Base-by-base conservation (phyloP, 2,888 invertebrate genomes). In the Phlogophora meticulosa region DNA sequence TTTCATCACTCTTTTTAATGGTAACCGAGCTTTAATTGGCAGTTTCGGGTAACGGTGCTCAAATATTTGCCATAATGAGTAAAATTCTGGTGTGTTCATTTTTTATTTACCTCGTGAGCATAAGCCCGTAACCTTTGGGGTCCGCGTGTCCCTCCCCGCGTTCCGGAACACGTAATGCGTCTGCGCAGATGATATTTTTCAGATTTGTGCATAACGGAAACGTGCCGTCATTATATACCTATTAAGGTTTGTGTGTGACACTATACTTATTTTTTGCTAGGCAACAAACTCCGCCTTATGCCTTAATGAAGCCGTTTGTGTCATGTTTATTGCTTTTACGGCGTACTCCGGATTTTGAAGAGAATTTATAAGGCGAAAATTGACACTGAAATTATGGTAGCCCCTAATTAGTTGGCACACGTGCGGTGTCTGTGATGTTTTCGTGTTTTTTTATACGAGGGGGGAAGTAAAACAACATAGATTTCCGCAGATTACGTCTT, bases 261-360 rank as follows among this genome's bases (percentile, higher is more conserved):
- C 90, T 88, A 90, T 85, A 88, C 86, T 88, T 88, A 85, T 92
- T 95, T 95, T 94, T 94, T 93, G 92, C 91, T 92, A 90, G 88
- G 79, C 86, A 88, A 82, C 89, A 89, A 88, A 89, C 91, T 85
- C 92, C 93, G 92, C 93, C 93, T 88, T 87, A 83, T 79, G 87
- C 87, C 88, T 91, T 95, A 95, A 95, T 95, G 94, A 95, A 95
- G 92, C 91, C 91, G 91, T 95, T 95, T 93, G 85, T 89, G 94
- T 95, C 95, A 94, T 90, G 90, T 94, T 94, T 95, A 94, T 94
- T 92, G 91, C 93, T 91, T 93, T 95, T 92, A 94, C 90, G 92
- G 90, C 90, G 91, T 89, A 91, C 93, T 88, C 89, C 83, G 91
- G 94, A 93, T 94, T 94, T 94, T 90, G 91, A 90, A 87, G 89